These are phyloP conservation scores for Corynorhinus townsendii DNA, from an alignment of 2,113 vertebrate genomes.

Conservation along the genomic window DNA sequence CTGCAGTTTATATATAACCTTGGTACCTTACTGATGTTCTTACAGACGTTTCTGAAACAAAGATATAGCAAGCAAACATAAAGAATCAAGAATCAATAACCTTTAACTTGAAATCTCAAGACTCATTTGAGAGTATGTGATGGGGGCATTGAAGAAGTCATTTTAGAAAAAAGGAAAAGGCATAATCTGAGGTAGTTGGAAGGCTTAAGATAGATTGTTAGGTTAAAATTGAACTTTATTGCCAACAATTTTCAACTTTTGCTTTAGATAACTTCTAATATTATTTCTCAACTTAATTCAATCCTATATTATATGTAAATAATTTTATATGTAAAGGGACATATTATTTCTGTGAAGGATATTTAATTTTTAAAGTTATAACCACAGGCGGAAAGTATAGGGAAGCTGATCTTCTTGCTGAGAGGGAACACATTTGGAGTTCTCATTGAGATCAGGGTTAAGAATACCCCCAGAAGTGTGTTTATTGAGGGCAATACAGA, in stretches of 20 bases:
- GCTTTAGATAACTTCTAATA: slow-evolving; percentile 24
- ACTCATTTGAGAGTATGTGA: neutral
- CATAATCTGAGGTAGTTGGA: neutral
- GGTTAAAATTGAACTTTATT: neutral
- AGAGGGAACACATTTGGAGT: neutral
- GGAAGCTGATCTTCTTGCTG: neutral
- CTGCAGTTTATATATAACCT: neutral
- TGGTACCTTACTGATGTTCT: neutral
- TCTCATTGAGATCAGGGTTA: slow-evolving; percentile 28
- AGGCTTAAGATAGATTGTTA: neutral
- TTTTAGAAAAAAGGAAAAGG: neutral
- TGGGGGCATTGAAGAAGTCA: neutral
- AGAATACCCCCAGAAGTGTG: neutral
- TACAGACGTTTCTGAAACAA: neutral
- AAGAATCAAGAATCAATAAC: neutral
- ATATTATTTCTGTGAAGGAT: neutral
- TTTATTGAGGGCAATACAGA: slow-evolving; percentile 1
- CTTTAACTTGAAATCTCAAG: neutral
- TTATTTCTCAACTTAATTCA: slow-evolving; percentile 22
- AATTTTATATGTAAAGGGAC: neutral
- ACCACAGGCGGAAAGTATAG: neutral
- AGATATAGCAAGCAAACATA: neutral
- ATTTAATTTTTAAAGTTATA: slow-evolving; percentile 29
- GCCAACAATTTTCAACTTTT: slow-evolving; percentile 4
- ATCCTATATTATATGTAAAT: neutral